Percentiles rank a stretch among this genome's conserved stretches.
Conservation (phyloP, 2,113 vertebrate species). For the Strigops habroptila region DNA sequence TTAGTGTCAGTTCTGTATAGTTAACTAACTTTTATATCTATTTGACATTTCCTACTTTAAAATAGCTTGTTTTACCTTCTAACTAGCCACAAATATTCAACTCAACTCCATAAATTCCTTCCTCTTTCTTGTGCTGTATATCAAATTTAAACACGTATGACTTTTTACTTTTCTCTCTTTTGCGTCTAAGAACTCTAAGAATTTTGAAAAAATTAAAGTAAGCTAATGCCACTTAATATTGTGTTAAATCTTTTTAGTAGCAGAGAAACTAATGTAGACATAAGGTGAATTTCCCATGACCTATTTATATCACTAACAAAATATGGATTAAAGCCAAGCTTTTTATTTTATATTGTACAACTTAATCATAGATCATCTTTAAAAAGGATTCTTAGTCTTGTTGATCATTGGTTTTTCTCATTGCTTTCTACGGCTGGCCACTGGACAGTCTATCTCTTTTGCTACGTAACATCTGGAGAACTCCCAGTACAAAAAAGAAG, state of each 20-base stretch:
- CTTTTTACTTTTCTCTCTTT: neutral
- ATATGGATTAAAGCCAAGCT: neutral
- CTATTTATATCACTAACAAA: neutral
- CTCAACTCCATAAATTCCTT: neutral
- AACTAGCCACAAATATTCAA: neutral
- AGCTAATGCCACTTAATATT: neutral
- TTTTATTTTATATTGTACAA: neutral
- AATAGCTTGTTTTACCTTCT: neutral
- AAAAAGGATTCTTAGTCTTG: neutral
- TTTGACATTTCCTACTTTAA: neutral
- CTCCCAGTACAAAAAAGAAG: rapidly evolving
- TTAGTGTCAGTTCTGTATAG: neutral
- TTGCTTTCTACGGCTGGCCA: neutral
- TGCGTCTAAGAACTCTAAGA: neutral
- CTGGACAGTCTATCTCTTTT: neutral
- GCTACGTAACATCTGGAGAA: neutral
- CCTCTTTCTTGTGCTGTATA: neutral
- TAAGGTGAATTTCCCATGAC: neutral
- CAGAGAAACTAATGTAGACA: neutral
- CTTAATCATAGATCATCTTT: neutral
- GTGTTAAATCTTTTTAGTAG: neutral
- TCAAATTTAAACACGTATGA: neutral
- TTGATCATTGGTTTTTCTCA: neutral
- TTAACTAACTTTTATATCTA: neutral
- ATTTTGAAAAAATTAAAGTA: neutral